Evolutionary conservation across 2,113 vertebrate species (phyloP).

Genomic region (Peucedramus taeniatus): DNA sequence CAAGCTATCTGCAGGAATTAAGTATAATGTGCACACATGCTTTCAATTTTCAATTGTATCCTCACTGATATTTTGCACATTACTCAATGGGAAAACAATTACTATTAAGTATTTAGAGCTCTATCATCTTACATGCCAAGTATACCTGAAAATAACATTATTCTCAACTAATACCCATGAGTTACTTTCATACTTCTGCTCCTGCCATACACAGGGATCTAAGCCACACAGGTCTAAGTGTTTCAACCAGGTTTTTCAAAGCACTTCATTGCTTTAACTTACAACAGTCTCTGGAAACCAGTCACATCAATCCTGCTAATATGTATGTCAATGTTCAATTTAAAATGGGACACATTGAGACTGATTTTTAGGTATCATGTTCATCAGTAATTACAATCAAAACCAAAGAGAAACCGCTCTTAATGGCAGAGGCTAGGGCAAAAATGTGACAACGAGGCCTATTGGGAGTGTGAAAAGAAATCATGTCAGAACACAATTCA

Average conservation of each 20-base stretch:
- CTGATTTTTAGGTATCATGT: not conserved
- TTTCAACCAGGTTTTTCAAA: not conserved
- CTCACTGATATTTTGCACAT: not conserved
- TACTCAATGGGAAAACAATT: not conserved
- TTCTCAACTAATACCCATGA: not conserved
- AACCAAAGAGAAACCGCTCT: not conserved
- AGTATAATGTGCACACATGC: not conserved
- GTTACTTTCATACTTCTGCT: not conserved
- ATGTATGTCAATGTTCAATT: not conserved
- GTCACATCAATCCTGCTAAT: not conserved
- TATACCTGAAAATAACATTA: not conserved
- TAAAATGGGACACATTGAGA: not conserved
- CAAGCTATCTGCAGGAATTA: not conserved
- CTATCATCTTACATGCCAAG: not conserved
- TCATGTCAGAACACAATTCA: not conserved
- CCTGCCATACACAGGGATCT: not conserved
- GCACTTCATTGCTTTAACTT: not conserved
- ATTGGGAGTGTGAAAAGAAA: not conserved
- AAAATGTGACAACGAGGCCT: not conserved
- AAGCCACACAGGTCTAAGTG: not conserved
- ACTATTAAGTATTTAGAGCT: not conserved
- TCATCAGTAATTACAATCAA: not conserved
- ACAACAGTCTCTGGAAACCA: not conserved
- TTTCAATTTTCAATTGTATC: not conserved
- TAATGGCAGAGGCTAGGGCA: not conserved